These are phyloP conservation scores for Zosterops japonicus DNA, from an alignment of 2,113 vertebrate species.

Conservation along the genomic window DNA sequence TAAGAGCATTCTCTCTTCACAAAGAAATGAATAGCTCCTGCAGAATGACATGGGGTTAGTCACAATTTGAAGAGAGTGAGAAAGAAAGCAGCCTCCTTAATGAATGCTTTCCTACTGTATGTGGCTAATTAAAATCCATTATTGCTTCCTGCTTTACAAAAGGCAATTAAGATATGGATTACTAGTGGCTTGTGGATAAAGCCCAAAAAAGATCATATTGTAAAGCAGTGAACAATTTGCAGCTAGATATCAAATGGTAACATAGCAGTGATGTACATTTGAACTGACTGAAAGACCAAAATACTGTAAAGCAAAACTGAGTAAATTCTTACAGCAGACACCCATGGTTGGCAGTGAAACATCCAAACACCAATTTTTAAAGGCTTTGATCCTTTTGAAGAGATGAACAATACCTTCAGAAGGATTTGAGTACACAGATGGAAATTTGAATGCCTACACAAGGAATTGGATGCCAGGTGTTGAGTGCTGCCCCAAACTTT, in stretches of 20 bases:
- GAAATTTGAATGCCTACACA: not conserved
- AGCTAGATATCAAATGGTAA: not conserved
- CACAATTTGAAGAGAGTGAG: not conserved
- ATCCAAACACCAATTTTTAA: not conserved
- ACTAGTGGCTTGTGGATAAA: not conserved
- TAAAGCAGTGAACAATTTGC: not conserved
- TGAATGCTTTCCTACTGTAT: not conserved
- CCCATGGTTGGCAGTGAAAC: not conserved
- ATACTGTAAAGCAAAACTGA: not conserved
- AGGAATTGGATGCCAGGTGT: not conserved
- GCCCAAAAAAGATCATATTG: not conserved
- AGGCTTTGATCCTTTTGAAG: not conserved
- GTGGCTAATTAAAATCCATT: conserved; percentile 18
- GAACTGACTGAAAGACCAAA: not conserved
- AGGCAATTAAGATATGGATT: not conserved
- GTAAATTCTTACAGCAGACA: not conserved
- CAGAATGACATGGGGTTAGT: not conserved
- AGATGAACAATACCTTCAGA: not conserved
- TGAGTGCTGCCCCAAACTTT: not conserved
- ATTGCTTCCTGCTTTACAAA: not conserved
- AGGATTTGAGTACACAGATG: not conserved
- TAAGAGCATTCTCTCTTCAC: not conserved
- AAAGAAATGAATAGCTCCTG: not conserved
- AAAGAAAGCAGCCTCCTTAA: not conserved
- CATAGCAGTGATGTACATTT: not conserved